These are phyloP conservation scores for Eristalis arbustorum DNA, from an alignment of 2,888 invertebrate species.

Conservation along the genomic window DNA sequence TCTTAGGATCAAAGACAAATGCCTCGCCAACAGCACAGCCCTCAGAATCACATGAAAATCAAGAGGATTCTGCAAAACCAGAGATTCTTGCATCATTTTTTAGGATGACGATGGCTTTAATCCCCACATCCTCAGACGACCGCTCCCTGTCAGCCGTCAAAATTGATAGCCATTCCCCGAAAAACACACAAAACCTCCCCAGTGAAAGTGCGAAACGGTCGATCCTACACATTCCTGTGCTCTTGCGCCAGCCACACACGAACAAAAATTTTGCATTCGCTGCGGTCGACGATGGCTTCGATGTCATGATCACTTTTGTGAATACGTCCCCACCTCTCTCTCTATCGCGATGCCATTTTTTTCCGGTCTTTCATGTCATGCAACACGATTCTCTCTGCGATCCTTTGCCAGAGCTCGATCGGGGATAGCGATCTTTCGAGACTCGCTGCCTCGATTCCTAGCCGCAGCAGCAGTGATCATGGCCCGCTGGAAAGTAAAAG, in stretches of 20 bases:
- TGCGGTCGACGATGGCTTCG: neutral
- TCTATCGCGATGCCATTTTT: conserved; percentile 25
- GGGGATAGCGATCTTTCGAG: conserved; percentile 44
- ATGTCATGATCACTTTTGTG: conserved; percentile 1
- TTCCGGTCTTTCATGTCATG: conserved; percentile 67
- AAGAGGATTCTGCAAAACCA: no score
- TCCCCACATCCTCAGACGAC: no score
- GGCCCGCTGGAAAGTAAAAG: conserved; percentile 54
- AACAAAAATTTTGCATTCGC: neutral
- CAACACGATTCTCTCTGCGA: conserved; percentile 57
- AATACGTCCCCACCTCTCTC: neutral
- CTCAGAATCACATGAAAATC: no score
- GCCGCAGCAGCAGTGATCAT: neutral
- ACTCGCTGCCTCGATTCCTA: conserved; percentile 10
- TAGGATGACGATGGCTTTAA: no score
- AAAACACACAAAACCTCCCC: neutral
- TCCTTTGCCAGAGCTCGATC: conserved; percentile 30
- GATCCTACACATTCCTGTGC: neutral
- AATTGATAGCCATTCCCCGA: no score
- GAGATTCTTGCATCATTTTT: no score
- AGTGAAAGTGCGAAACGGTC: neutral
- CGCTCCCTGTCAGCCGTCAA: neutral
- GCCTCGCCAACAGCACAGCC: no score
- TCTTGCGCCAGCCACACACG: neutral
- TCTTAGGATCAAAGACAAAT: no score